Percentiles rank a stretch among this genome's conserved stretches.
Conservation (phyloP, 2,888 invertebrate species). For the Andricus curvator region DNA sequence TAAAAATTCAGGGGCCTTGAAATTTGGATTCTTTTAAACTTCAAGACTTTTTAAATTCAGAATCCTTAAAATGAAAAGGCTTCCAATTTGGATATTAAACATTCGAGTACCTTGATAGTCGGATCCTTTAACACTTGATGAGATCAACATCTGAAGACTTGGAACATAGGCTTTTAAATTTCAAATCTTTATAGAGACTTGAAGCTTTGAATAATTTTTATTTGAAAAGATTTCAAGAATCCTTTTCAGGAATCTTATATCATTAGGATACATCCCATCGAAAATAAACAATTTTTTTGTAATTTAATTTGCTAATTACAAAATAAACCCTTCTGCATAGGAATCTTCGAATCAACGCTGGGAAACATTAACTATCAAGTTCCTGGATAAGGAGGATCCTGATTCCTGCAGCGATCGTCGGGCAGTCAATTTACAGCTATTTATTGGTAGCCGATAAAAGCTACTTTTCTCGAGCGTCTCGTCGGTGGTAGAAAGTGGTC, state of each 20-base stretch:
- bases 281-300: not conserved
- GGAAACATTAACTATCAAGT: not conserved
- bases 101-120: too few species aligned
- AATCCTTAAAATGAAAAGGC: too few species aligned
- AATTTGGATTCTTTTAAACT: too few species aligned
- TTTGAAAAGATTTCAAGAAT: not conserved
- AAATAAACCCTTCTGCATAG: not conserved
- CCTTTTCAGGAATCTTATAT: not conserved
- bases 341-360: not conserved
- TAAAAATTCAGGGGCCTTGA: too few species aligned
- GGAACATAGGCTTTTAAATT: too few species aligned
- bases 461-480: slow-evolving; percentile 62
- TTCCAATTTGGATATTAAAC: too few species aligned
- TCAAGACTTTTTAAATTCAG: too few species aligned
- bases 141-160: too few species aligned
- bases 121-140: too few species aligned
- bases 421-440: slow-evolving; percentile 49
- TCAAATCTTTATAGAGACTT: not conserved
- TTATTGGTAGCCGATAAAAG: slow-evolving; percentile 58
- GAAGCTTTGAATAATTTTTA: not conserved
- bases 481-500: slow-evolving; percentile 74
- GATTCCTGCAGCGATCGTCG: slow-evolving; percentile 26
- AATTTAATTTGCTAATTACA: not conserved
- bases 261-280: not conserved
- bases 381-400: slow-evolving; percentile 25